Evolutionary conservation across 2,888 invertebrate species (phyloP).

Genomic region (Drosophila monieri): DNA sequence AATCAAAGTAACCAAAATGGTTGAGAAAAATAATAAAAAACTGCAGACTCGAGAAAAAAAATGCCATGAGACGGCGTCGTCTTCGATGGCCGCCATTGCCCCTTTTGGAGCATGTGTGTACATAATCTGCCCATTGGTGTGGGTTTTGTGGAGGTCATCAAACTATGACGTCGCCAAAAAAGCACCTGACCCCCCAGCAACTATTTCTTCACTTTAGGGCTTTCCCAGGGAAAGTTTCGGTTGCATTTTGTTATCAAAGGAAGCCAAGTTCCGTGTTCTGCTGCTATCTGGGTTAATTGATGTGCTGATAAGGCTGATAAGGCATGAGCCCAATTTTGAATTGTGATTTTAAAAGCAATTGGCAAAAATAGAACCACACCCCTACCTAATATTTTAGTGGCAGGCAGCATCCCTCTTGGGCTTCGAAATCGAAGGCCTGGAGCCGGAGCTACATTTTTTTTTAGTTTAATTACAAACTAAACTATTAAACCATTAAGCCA

Average conservation of each 20-base stretch:
- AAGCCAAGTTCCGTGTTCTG: slow-evolving; percentile 33
- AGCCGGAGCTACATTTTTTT: too few species aligned
- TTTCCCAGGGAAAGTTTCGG: slow-evolving; percentile 3
- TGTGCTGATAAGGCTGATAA: slow-evolving; percentile 55
- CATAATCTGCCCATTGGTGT: slow-evolving; percentile 11
- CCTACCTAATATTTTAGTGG: too few species aligned
- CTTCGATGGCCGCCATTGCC: slow-evolving; percentile 48
- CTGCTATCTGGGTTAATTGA: slow-evolving; percentile 61
- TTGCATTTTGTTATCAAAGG: slow-evolving; percentile 37
- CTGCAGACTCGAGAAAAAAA: slow-evolving; percentile 63
- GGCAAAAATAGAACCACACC: slow-evolving; percentile 20
- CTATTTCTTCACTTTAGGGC: neutral
- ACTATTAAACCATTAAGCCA: too few species aligned
- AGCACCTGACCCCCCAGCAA: slow-evolving; percentile 12
- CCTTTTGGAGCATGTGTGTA: slow-evolving; percentile 35
- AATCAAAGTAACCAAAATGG: slow-evolving; percentile 66
- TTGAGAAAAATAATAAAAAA: slow-evolving; percentile 40
- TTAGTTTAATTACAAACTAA: too few species aligned
- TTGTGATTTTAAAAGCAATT: slow-evolving; percentile 3
- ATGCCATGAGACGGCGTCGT: slow-evolving; percentile 40
- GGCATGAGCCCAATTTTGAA: slow-evolving; percentile 14
- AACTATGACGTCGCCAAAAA: slow-evolving; percentile 65
- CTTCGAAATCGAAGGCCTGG: too few species aligned
- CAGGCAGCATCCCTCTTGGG: slow-evolving; percentile 24
- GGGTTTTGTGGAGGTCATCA: slow-evolving; percentile 70